Evolutionary conservation across 1,140 invertebrate species (phyloP).

Genomic region (Trichonephila clavipes): DNA sequence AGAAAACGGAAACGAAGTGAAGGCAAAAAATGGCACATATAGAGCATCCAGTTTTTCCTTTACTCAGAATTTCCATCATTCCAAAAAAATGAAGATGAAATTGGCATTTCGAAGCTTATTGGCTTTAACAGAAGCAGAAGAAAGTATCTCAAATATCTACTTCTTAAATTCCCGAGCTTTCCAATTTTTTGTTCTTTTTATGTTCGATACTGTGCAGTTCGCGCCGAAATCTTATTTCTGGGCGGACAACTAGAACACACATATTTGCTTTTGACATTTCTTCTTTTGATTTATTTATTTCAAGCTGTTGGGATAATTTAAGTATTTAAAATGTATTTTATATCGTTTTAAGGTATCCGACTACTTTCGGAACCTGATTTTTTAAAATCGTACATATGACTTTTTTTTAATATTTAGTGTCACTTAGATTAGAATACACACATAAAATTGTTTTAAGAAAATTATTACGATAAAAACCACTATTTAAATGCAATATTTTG

Average conservation of each 20-base stretch:
- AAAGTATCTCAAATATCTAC: slow-evolving; percentile 36
- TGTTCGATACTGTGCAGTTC: not conserved
- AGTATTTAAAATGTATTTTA: no score
- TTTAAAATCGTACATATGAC: no score
- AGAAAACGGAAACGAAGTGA: slow-evolving; percentile 32
- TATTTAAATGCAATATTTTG: no score
- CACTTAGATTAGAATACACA: no score
- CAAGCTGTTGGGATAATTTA: not conserved
- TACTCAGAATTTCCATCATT: not conserved
- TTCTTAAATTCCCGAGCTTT: slow-evolving; percentile 41
- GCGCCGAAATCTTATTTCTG: slow-evolving; percentile 12
- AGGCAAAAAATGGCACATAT: not conserved
- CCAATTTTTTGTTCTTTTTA: not conserved
- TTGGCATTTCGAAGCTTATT: slow-evolving; percentile 53
- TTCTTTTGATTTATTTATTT: not conserved
- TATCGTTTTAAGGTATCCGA: no score
- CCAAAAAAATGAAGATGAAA: slow-evolving; percentile 33
- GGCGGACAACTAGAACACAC: no score
- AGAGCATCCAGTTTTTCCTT: slow-evolving; percentile 15
- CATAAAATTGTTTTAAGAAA: no score
- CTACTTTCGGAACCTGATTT: no score
- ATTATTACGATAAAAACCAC: no score
- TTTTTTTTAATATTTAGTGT: no score
- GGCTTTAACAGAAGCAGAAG: slow-evolving; percentile 30
- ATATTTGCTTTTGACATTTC: not conserved